Percentiles rank a stretch among this genome's conserved stretches.
Conservation (phyloP, 1,140 invertebrate genomes). For the Caerostris extrusa region DNA sequence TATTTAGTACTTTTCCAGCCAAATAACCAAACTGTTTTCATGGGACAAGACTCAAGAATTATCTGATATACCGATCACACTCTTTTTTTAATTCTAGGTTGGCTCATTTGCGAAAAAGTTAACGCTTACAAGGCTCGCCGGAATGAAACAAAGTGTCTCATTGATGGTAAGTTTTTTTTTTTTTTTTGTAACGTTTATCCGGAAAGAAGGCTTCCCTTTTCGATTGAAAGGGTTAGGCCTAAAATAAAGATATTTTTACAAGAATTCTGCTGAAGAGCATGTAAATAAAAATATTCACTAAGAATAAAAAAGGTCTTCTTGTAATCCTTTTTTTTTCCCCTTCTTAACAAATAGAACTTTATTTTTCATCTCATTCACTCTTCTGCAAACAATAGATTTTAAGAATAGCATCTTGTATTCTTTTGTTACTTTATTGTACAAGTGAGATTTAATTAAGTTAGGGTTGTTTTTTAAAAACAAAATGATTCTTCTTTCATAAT, state of each 20-base stretch:
- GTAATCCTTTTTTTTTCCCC: too few species aligned
- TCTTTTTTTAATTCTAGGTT: not conserved
- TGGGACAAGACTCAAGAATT: constrained; percentile 32
- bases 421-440: too few species aligned
- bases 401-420: too few species aligned
- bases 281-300: not conserved
- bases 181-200: not conserved
- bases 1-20: constrained; percentile 26
- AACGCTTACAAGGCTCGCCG: not conserved
- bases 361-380: too few species aligned
- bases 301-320: too few species aligned
- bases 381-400: too few species aligned
- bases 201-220: not conserved
- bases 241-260: not conserved
- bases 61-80: not conserved
- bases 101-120: constrained; percentile 49
- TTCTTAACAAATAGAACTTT: too few species aligned
- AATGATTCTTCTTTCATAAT: too few species aligned
- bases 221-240: not conserved
- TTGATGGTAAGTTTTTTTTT: not conserved
- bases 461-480: too few species aligned
- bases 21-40: constrained; percentile 31
- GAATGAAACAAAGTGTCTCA: not conserved
- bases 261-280: too few species aligned
- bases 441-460: too few species aligned